Base-by-base conservation (phyloP, 2,888 invertebrate genomes). In the Lepetodrilus schrolli region DNA sequence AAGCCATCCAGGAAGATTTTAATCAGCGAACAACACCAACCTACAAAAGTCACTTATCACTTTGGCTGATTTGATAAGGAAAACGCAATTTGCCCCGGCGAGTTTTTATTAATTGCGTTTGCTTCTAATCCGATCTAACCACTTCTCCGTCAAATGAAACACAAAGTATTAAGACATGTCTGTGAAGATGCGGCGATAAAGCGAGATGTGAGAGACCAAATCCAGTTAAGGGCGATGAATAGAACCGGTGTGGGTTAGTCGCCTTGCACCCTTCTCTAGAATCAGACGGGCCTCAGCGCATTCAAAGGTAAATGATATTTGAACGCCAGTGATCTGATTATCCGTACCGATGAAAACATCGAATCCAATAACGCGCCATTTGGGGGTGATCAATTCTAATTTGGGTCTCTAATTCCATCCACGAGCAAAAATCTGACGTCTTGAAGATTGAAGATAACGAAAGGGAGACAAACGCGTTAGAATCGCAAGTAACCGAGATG, bases 41-140 rank as follows among this genome's bases (percentile, higher is more conserved):
- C 73, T 78, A 80, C 80, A 80, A 80, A 80, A 80, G 80, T 80
- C 80, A 80, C 80, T 80, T 76, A 65, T 72, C 65, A 72, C 72
- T 72, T 65, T 72, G 30, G 66, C 47, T 72, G 72, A 72, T 72
- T 48, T 66, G 65, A 48, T 66, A 48, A 65, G 65, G 48, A 48
- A 65, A 66, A 72, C 51, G 65, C 66, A 72, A 72, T 72, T 72
- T 72, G 66, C 65, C 43, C 65, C 21, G 66, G 65, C 48, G 47
- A 65, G 72, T 72, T 72, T 65, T 65, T 66, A 66, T 65, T 72
- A 72, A 72, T 72, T 72, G 66, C 72, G 51, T 72, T 72, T 72
- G 51, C 66, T 34, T 43, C 66, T 72, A 58, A 72, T 72, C 72
- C 34, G 43, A 58, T 48, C 66, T 43, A 68, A 47, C 68, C 68